Evolutionary conservation across 2,888 invertebrate species (phyloP).

Genomic region (Trilocha varians): DNA sequence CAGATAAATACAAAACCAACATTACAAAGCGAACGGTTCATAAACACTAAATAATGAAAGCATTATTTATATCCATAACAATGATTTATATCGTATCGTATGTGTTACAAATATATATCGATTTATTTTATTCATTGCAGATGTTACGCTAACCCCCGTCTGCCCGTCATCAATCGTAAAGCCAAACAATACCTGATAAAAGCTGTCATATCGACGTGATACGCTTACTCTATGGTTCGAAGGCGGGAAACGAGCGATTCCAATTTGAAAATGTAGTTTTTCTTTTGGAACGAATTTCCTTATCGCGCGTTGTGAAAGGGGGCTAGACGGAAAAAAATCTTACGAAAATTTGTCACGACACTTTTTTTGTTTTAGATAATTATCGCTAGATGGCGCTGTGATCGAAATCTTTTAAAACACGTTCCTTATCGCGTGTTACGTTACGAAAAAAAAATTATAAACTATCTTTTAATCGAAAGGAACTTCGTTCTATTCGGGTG

Average conservation of each 20-base stretch:
- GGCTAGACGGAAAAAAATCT: too few relatives aligned
- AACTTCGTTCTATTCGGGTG: too few relatives aligned
- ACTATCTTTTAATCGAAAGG: too few relatives aligned
- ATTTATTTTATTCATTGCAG: slow-evolving; percentile 8
- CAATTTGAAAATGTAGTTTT: not conserved
- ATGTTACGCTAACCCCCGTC: slow-evolving; percentile 9
- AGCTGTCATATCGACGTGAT: slow-evolving; percentile 54
- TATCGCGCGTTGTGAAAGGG: too few relatives aligned
- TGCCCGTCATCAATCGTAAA: slow-evolving; percentile 41
- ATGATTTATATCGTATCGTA: not conserved
- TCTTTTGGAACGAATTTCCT: too few relatives aligned
- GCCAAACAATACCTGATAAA: slow-evolving; percentile 63
- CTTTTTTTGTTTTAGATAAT: too few relatives aligned
- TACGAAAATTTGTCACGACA: too few relatives aligned
- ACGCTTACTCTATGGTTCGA: slow-evolving; percentile 23
- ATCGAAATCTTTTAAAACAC: too few relatives aligned
- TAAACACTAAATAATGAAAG: not conserved
- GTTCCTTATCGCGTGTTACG: too few relatives aligned
- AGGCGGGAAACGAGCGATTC: slow-evolving; percentile 10
- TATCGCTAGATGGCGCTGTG: too few relatives aligned
- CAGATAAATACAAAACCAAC: not conserved
- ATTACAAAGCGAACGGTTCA: not conserved
- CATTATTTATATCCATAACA: not conserved
- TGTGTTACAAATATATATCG: slow-evolving; percentile 4
- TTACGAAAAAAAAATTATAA: too few relatives aligned